Base-by-base conservation (phyloP, 2,113 vertebrate species). In the Mellivora capensis region DNA sequence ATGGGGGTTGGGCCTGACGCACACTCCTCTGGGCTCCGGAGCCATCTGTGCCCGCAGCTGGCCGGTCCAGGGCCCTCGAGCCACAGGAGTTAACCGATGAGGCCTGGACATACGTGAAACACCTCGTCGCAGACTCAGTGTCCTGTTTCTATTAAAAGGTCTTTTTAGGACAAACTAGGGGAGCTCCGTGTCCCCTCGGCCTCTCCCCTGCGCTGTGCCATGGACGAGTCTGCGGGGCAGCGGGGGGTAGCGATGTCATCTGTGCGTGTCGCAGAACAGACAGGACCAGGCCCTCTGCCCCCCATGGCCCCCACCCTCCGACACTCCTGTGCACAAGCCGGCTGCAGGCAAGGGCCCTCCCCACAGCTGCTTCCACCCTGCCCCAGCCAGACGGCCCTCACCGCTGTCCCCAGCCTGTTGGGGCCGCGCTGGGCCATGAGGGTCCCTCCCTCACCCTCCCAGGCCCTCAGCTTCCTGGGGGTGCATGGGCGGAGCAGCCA, bases 41-140 rank as follows among this genome's bases (percentile, higher is more conserved):
- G 42, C 98, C 98, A 84, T 97, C 95, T 94, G 97, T 85, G 76
- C 76, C 87, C 72, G 52, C 74, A 52, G 49, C 49, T 52, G 21
- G 39, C 25, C 18, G 17, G 42, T 87, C 92, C 81, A 21, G 54
- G 37, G 76, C 79, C 67, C 61, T 57, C 7, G 1, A 47, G 87
- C 97, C 97, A 80, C 96, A 62, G 86, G 85, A 96, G 76, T 84
- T 42, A 57, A 27, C 96, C 94, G 83, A 98, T 84, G 95, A 71
- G 93, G 95, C 94, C 93, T 89, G 47, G 77, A 71, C 39, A 57
- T 13, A 86, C 37, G 25, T 31, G 97, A 96, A 96, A 96, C 52
- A 42, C 94, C 88, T 97, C 62, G 90, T 94, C 94, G 91, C 96
- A 91, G 80, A 93, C 71, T 52, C 52, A 91, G 85, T 27, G 82